Conservation (phyloP, 2,113 vertebrate genomes). For the Trematocara unimaculatum region DNA sequence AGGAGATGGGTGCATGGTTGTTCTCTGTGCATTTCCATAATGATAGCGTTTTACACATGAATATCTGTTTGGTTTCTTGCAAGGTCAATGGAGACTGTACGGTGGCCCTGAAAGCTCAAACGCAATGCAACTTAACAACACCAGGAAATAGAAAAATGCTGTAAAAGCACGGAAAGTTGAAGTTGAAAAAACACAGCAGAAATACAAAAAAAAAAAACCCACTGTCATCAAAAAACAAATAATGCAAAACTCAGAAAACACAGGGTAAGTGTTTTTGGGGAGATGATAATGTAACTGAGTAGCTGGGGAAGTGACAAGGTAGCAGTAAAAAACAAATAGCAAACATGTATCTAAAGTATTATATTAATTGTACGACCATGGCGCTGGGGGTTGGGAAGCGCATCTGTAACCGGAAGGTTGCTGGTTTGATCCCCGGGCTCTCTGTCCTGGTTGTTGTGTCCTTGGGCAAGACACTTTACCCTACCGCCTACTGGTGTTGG, state of each 20-base stretch:
- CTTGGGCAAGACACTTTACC: no score
- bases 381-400: no score
- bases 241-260: background rate
- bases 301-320: background rate
- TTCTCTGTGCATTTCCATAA: background rate
- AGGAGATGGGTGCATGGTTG: background rate
- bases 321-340: background rate
- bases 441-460: no score
- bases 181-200: background rate
- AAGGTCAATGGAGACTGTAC: background rate
- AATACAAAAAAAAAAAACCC: accelerated
- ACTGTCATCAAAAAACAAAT: background rate
- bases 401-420: no score
- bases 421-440: no score
- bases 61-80: background rate
- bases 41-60: background rate
- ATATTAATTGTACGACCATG: background rate
- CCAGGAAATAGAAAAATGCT: background rate
- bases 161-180: background rate
- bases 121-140: background rate
- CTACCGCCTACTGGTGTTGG: no score
- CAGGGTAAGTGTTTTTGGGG: background rate
- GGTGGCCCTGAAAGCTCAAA: background rate
- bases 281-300: background rate
- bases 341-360: background rate